Evolutionary conservation across 1,140 invertebrate genomes (phyloP).

Genomic region (Calycopis cecrops): DNA sequence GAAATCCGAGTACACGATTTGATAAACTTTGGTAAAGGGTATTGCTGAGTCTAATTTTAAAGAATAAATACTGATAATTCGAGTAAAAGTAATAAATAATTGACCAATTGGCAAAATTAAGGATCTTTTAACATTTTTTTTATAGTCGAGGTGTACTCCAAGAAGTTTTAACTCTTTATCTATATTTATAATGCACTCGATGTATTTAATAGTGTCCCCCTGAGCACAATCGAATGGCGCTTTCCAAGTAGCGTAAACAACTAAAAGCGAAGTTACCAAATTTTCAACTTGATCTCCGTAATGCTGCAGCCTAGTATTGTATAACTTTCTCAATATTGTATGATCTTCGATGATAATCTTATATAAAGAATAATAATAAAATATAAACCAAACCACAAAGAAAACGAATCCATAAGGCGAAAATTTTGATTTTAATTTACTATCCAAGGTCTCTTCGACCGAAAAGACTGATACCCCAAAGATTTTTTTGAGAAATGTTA

Average conservation of each 20-base stretch:
- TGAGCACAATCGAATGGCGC: slow-evolving; percentile 41
- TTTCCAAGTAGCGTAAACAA: slow-evolving; percentile 45
- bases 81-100: slow-evolving; percentile 21
- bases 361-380: slow-evolving; percentile 40
- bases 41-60: slow-evolving; percentile 25
- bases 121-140: slow-evolving; percentile 21
- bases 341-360: slow-evolving; percentile 33
- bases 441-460: slow-evolving; percentile 17
- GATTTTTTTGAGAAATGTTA: slow-evolving; percentile 23
- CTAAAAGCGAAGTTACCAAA: slow-evolving; percentile 29
- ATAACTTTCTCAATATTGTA: slow-evolving; percentile 40
- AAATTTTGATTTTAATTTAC: slow-evolving; percentile 23
- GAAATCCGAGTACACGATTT: slow-evolving; percentile 35
- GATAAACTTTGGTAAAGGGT: slow-evolving; percentile 37
- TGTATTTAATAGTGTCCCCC: slow-evolving; percentile 25
- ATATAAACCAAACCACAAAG: slow-evolving; percentile 33
- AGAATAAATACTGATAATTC: slow-evolving; percentile 35
- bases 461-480: slow-evolving; percentile 25
- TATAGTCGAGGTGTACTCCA: slow-evolving; percentile 33
- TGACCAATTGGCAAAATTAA: slow-evolving; percentile 29
- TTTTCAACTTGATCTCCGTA: slow-evolving; percentile 52
- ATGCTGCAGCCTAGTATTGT: slow-evolving; percentile 43
- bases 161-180: slow-evolving; percentile 36
- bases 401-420: slow-evolving; percentile 33
- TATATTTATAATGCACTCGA: slow-evolving; percentile 33